Evolutionary conservation across 2,888 invertebrate species (phyloP).

Genomic region (Cyaniris semiargus): DNA sequence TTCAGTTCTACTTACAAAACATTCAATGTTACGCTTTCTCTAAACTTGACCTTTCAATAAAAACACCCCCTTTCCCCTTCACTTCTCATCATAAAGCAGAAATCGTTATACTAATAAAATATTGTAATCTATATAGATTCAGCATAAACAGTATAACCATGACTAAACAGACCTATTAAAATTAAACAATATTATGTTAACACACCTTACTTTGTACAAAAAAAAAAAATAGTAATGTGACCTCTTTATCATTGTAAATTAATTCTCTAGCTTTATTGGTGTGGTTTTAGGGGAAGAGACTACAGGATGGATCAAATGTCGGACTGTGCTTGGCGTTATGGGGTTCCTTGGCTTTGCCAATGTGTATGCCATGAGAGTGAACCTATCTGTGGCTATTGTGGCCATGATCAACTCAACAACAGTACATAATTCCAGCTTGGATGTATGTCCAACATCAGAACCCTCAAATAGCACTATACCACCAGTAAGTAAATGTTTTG

Average conservation of each 20-base stretch:
- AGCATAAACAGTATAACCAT: not conserved
- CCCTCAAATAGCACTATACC: conserved; percentile 67
- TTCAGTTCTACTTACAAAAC: not conserved
- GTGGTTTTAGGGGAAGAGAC: conserved; percentile 78
- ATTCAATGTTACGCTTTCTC: not conserved
- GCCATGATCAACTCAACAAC: conserved; percentile 93
- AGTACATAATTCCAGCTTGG: conserved; percentile 76
- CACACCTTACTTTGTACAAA: not conserved
- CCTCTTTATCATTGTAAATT: not conserved
- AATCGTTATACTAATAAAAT: not conserved
- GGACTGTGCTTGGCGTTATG: conserved; percentile 89
- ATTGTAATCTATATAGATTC: no score
- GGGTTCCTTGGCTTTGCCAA: conserved; percentile 94
- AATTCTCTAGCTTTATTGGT: not conserved
- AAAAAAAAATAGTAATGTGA: not conserved
- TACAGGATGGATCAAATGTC: conserved; percentile 84
- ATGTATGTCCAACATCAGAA: conserved; percentile 80
- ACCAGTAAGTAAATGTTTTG: conserved; percentile 54
- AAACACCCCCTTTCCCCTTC: conserved; percentile 16
- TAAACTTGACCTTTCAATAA: conserved; percentile 11
- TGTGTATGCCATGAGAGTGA: conserved; percentile 94
- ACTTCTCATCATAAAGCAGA: not conserved
- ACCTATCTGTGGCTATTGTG: conserved; percentile 95
- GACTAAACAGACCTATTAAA: not conserved
- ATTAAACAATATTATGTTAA: not conserved